These are phyloP conservation scores for Thunnus thynnus DNA, from an alignment of 2,113 vertebrate species.

Conservation along the genomic window DNA sequence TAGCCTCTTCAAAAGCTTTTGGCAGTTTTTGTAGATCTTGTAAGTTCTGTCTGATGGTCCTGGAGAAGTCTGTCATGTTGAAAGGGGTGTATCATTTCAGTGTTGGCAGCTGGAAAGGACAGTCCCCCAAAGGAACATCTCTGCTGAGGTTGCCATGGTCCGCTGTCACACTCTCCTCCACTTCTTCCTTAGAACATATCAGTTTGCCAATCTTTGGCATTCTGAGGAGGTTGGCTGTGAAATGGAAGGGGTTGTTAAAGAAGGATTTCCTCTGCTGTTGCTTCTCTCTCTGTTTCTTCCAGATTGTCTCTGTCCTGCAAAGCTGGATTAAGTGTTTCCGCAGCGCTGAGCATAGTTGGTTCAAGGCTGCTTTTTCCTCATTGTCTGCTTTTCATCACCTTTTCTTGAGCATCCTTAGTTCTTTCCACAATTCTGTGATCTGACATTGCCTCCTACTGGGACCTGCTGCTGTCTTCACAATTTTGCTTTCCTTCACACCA, in stretches of 20 bases:
- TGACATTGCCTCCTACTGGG: neutral
- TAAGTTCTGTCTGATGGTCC: too few relatives aligned
- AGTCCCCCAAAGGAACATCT: too few relatives aligned
- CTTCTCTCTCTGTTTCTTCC: neutral
- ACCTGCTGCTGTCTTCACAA: neutral
- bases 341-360: neutral
- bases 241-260: neutral
- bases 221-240: too few relatives aligned
- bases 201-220: too few relatives aligned
- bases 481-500: neutral
- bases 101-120: too few relatives aligned
- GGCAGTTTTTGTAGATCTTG: too few relatives aligned
- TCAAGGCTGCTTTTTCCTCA: neutral
- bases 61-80: too few relatives aligned
- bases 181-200: too few relatives aligned
- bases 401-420: neutral
- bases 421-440: neutral
- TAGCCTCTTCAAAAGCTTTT: too few relatives aligned
- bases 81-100: too few relatives aligned
- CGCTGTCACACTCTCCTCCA: too few relatives aligned
- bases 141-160: too few relatives aligned
- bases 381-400: neutral
- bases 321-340: neutral
- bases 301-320: neutral
- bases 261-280: neutral